A percentile compares a stretch with the other conserved stretches of the same genome.
Conservation (phyloP, 2,113 vertebrate species). For the Pangasianodon gigas region DNA sequence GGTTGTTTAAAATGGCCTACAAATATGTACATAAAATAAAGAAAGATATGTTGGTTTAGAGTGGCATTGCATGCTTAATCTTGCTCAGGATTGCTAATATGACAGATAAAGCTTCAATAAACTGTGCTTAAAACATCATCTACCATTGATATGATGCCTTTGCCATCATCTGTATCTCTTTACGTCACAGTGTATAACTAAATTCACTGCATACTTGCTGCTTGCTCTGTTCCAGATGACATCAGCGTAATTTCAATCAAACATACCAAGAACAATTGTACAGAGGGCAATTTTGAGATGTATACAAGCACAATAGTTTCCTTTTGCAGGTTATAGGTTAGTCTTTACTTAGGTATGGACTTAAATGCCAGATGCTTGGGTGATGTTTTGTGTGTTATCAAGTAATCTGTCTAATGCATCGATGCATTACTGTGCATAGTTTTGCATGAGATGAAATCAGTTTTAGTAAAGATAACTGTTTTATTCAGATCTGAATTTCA, state of each 20-base stretch:
- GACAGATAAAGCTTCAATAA: slow-evolving; percentile 10
- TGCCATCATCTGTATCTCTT: not conserved
- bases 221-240: slow-evolving; percentile 29
- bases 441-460: slow-evolving; percentile 71
- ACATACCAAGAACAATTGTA: slow-evolving; percentile 51
- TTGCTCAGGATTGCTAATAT: slow-evolving; percentile 25
- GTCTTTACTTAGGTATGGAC: slow-evolving; percentile 62
- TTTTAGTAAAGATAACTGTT: slow-evolving; percentile 65
- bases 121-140: not conserved
- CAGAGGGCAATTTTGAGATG: slow-evolving; percentile 56
- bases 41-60: not conserved
- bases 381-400: slow-evolving; percentile 66
- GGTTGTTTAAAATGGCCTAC: not conserved
- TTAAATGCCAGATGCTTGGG: slow-evolving; percentile 60
- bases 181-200: not conserved
- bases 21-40: not conserved
- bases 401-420: slow-evolving; percentile 68
- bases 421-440: slow-evolving; percentile 68
- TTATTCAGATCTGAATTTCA: slow-evolving; percentile 58
- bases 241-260: slow-evolving; percentile 3
- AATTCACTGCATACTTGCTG: slow-evolving; percentile 11
- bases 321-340: slow-evolving; percentile 58
- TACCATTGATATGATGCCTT: not conserved
- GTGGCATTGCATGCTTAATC: slow-evolving; percentile 10
- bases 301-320: slow-evolving; percentile 66